These are phyloP conservation scores for Bombus terrestris DNA, from an alignment of 1,140 invertebrate genomes.

Conservation along the genomic window DNA sequence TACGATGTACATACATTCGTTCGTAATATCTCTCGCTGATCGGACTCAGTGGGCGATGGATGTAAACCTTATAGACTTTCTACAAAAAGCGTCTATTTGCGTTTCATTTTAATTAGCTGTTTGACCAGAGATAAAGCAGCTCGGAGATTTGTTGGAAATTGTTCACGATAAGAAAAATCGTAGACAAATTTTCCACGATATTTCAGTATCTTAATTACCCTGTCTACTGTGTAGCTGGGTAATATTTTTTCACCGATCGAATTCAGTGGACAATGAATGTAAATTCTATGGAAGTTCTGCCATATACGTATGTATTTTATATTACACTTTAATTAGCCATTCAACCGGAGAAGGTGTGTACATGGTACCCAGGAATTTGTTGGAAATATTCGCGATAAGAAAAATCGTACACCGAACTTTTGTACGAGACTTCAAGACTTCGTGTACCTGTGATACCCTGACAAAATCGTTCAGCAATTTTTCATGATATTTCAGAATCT, in stretches of 20 bases:
- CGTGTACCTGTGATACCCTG: neutral
- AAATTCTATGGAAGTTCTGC: neutral
- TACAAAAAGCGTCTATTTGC: too few relatives aligned
- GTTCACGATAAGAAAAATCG: too few relatives aligned
- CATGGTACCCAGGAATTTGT: neutral
- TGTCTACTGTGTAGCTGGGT: too few relatives aligned
- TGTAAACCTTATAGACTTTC: too few relatives aligned
- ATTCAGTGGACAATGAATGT: neutral
- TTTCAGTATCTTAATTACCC: neutral
- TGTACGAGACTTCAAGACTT: neutral
- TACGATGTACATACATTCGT: too few relatives aligned
- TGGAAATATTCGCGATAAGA: neutral
- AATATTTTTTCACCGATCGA: neutral
- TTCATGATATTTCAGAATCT: neutral
- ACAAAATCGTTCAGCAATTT: neutral
- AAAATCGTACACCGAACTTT: neutral
- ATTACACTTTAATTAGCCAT: neutral
- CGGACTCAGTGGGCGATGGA: too few relatives aligned
- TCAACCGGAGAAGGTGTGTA: neutral
- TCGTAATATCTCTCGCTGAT: too few relatives aligned
- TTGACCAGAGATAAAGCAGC: too few relatives aligned
- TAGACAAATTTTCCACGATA: neutral
- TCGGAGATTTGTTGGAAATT: too few relatives aligned
- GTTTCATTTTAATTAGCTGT: too few relatives aligned
- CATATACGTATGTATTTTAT: neutral